phyloP scores from a whole-genome alignment of 2,113 vertebrate genomes.

The Microcebus ravelobensis region DNA sequence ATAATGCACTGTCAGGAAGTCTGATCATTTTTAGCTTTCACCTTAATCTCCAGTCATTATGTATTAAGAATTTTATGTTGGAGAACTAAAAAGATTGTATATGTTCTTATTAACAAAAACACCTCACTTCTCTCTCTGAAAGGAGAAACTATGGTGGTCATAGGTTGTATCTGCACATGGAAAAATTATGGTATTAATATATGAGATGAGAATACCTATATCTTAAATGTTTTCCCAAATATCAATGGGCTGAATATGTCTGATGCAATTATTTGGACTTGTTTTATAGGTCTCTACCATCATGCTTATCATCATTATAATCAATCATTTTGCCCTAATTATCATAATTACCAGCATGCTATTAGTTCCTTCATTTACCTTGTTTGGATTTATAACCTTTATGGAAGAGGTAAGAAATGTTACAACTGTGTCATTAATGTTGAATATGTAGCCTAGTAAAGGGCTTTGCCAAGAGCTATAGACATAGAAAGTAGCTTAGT shows the following conservation, averaged over 20 bases:
- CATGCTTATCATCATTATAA: rapidly evolving
- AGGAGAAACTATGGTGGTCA: neutral
- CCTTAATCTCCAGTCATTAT: neutral
- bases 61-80: neutral
- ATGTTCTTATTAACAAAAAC: neutral
- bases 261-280: constrained; percentile 27
- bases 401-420: constrained; percentile 50
- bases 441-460: neutral
- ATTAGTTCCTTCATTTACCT: constrained; percentile 22
- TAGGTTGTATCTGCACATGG: neutral
- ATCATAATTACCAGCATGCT: neutral
- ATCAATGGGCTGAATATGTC: neutral
- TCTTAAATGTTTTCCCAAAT: neutral
- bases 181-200: too few relatives aligned
- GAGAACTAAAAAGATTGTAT: neutral
- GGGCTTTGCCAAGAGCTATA: neutral
- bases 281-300: neutral
- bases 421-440: neutral
- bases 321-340: rapidly evolving
- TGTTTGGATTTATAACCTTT: neutral
- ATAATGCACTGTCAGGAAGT: neutral
- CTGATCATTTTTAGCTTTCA: neutral
- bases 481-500: neutral
- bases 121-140: neutral
- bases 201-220: neutral